phyloP scores from a whole-genome alignment of 2,888 invertebrate genomes.

The Nesidiocoris tenuis region DNA sequence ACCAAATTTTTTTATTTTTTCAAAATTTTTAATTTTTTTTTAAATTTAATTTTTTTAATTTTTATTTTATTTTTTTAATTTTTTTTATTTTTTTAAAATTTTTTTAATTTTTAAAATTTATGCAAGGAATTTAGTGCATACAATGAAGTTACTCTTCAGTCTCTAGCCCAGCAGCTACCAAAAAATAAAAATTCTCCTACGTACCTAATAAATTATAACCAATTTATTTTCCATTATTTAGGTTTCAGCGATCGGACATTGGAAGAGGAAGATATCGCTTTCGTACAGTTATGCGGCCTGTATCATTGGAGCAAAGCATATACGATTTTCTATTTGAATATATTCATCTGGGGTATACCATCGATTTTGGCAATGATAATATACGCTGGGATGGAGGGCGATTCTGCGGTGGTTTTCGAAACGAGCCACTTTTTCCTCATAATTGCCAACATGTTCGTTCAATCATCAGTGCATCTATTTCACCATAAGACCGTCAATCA shows the following conservation, averaged over 20 bases:
- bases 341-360: background rate
- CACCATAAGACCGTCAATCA: background rate
- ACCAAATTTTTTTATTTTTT: too few species aligned
- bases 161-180: too few species aligned
- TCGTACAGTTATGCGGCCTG: background rate
- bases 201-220: too few species aligned
- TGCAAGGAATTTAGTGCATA: too few species aligned
- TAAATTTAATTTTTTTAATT: too few species aligned
- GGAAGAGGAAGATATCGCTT: slow-evolving; percentile 17
- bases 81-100: too few species aligned
- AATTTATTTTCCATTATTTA: background rate
- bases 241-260: slow-evolving; percentile 3
- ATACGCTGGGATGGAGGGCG: background rate
- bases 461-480: background rate
- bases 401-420: background rate
- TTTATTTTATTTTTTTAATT: too few species aligned
- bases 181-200: too few species aligned
- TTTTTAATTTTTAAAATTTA: too few species aligned
- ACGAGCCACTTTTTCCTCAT: background rate
- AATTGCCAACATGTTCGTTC: background rate
- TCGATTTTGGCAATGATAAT: background rate
- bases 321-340: background rate
- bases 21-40: too few species aligned
- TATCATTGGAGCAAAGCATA: background rate
- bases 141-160: too few species aligned